Evolutionary conservation across 2,113 vertebrate genomes (phyloP).

Genomic region (Dasyurus viverrinus): DNA sequence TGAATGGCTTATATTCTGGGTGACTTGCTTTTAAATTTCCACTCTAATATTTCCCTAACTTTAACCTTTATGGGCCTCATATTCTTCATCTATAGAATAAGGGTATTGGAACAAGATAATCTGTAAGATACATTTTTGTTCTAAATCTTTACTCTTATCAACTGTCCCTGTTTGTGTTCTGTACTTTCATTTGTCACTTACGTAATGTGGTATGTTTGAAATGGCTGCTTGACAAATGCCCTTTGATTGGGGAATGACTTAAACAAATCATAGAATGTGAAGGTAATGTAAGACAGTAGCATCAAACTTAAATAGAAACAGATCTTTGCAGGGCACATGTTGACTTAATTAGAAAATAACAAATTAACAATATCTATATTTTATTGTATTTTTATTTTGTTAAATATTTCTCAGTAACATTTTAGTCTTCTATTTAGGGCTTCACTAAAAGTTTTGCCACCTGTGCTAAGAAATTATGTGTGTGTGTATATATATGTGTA

Average conservation of each 20-base stretch:
- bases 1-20: too few species aligned
- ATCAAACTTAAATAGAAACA: not conserved
- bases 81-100: not conserved
- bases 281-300: not conserved
- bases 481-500: too few species aligned
- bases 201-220: constrained; percentile 5
- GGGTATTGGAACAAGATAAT: not conserved
- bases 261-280: not conserved
- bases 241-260: constrained; percentile 14
- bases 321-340: not conserved
- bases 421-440: too few species aligned
- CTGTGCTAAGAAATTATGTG: too few species aligned
- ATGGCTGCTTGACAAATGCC: constrained; percentile 30
- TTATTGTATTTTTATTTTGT: too few species aligned
- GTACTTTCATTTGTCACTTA: constrained; percentile 27
- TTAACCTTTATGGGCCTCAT: not conserved
- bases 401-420: too few species aligned
- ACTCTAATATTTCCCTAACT: not conserved
- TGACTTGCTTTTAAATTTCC: not conserved
- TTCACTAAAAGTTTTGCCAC: too few species aligned
- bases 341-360: not conserved
- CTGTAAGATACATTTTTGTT: not conserved
- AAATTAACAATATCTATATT: too few species aligned
- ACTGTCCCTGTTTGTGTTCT: not conserved
- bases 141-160: not conserved